Percentiles rank a stretch among this genome's conserved stretches.
These are phyloP conservation scores for Drosophila tristis DNA, from an alignment of 1,140 invertebrate species.

Conservation along the genomic window DNA sequence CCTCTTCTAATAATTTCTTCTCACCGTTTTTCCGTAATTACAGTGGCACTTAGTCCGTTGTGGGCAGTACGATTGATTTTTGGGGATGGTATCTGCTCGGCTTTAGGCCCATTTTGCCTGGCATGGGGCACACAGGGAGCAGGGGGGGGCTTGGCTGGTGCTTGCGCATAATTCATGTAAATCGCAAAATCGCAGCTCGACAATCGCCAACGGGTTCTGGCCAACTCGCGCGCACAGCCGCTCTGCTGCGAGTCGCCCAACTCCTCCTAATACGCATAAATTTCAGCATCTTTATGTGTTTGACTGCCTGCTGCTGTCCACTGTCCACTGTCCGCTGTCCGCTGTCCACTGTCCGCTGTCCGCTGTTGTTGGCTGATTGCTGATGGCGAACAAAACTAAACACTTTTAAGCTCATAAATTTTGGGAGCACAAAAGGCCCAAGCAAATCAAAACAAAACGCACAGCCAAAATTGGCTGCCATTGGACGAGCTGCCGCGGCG, in stretches of 20 bases:
- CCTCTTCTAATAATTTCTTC: no score
- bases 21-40: no score
- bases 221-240: background rate
- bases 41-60: background rate
- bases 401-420: constrained; percentile 60
- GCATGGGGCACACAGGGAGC: background rate
- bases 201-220: constrained; percentile 19
- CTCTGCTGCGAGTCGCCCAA: background rate
- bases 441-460: constrained; percentile 37
- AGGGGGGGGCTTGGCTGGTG: background rate
- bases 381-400: constrained; percentile 56
- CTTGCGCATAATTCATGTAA: constrained; percentile 49
- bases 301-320: constrained; percentile 18
- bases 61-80: background rate
- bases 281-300: constrained; percentile 47
- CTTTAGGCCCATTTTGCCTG: constrained; percentile 10
- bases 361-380: constrained; percentile 25
- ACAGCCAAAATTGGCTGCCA: constrained; percentile 13
- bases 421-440: constrained; percentile 40
- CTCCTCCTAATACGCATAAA: constrained; percentile 44
- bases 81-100: background rate
- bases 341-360: no score
- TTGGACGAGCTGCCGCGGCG: no score
- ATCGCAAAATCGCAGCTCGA: constrained; percentile 37
- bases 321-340: no score